Percentiles rank a stretch among this genome's conserved stretches.
These are phyloP conservation scores for Podotricha telesiphe DNA, from an alignment of 2,888 invertebrate genomes.

Conservation along the genomic window DNA sequence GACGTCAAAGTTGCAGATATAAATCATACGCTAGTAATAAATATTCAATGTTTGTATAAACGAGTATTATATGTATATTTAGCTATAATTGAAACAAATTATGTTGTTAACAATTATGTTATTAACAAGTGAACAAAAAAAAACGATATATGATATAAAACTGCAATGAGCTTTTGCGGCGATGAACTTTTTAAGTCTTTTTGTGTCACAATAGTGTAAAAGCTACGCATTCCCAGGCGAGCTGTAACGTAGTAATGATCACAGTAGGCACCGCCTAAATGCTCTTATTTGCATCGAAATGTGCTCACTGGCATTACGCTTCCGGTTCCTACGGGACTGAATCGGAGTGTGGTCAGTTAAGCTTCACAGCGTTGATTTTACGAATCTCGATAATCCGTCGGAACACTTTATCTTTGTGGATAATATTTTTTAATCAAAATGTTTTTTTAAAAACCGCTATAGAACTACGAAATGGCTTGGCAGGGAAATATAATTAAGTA, in stretches of 20 bases:
- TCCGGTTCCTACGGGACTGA: conserved; percentile 53
- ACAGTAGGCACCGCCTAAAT: conserved; percentile 71
- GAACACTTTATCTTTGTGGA: background rate
- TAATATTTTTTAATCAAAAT: too few species aligned
- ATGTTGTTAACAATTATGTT: too few species aligned
- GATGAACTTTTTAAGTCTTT: conserved; percentile 56
- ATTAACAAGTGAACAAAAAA: background rate
- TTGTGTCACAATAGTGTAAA: conserved; percentile 73
- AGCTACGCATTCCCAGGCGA: conserved; percentile 62
- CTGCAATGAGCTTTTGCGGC: background rate
- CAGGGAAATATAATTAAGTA: background rate
- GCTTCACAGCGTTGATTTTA: conserved; percentile 47
- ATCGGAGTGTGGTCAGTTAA: conserved; percentile 56
- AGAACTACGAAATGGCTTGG: background rate
- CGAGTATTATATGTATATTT: background rate
- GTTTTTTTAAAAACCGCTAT: too few species aligned
- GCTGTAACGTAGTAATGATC: conserved; percentile 77
- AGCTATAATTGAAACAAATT: too few species aligned
- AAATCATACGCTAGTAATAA: background rate
- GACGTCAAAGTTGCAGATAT: background rate
- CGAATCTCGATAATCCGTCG: conserved; percentile 37
- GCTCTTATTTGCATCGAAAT: conserved; percentile 76
- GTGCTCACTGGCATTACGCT: conserved; percentile 65
- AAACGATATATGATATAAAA: background rate
- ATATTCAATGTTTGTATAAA: background rate